Evolutionary conservation across 2,888 invertebrate genomes (phyloP).

Genomic region (Sepiola atlantica): DNA sequence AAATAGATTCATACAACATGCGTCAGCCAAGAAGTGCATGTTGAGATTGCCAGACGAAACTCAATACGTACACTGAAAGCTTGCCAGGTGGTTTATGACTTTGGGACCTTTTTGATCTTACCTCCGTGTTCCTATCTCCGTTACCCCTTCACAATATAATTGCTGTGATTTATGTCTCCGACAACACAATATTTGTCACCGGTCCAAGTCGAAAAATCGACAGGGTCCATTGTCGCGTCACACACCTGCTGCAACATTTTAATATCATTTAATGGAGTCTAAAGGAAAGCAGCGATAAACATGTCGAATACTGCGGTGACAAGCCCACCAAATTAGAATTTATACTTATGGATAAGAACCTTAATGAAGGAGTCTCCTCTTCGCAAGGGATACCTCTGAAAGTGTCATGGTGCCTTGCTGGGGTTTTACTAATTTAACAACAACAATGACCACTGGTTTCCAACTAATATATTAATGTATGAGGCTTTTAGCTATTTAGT

Average conservation of each 20-base stretch:
- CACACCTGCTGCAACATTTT: conserved; percentile 32
- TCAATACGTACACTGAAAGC: conserved; percentile 16
- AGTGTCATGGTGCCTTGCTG: conserved; percentile 7
- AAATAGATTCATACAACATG: conserved; percentile 12
- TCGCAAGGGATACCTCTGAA: background rate
- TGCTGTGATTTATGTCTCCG: conserved; percentile 21
- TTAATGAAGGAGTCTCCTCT: background rate
- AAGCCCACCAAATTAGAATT: conserved; percentile 32
- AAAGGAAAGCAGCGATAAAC: conserved; percentile 19
- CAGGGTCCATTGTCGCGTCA: conserved; percentile 32
- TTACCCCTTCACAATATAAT: conserved; percentile 32
- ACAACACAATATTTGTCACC: conserved; percentile 32
- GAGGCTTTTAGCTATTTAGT: too few species aligned
- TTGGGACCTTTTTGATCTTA: conserved; percentile 13
- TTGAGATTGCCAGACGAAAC: background rate
- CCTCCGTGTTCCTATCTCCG: conserved; percentile 32
- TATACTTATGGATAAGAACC: background rate
- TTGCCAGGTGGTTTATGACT: conserved; percentile 8
- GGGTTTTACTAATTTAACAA: background rate
- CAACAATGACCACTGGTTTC: too few species aligned
- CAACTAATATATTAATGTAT: too few species aligned
- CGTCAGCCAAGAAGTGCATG: background rate
- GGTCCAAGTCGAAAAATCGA: conserved; percentile 21
- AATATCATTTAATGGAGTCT: conserved; percentile 8
- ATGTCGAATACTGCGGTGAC: conserved; percentile 19